A percentile compares a stretch with the other conserved stretches of the same genome.
These are phyloP conservation scores for Thamnophis elegans DNA, from an alignment of 2,797 vertebrate species.

Conservation along the genomic window DNA sequence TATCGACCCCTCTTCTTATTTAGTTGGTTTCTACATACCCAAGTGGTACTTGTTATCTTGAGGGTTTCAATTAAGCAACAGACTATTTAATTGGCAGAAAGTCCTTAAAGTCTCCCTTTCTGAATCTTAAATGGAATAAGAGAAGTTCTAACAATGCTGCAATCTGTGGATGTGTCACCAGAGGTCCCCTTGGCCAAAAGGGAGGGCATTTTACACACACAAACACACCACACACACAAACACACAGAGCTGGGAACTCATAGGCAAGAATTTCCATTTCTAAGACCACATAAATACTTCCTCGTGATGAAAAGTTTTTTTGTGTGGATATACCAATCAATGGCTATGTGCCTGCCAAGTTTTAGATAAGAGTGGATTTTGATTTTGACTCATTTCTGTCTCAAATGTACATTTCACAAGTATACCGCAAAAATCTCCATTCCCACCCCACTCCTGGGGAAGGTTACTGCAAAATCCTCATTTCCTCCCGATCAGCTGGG, in stretches of 20 bases:
- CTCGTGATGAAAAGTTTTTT: not conserved
- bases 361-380: not conserved
- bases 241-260: not conserved
- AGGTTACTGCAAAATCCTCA: no score
- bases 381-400: not conserved
- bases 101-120: slow-evolving; percentile 7
- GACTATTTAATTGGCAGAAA: slow-evolving; percentile 22
- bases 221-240: not conserved
- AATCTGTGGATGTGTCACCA: not conserved
- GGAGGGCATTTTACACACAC: not conserved
- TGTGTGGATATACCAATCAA: not conserved
- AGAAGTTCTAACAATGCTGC: not conserved
- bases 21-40: not conserved
- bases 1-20: not conserved
- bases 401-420: not conserved
- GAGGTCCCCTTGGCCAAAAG: not conserved
- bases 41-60: not conserved
- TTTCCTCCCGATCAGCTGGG: no score
- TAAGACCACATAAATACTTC: not conserved
- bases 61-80: slow-evolving; percentile 18
- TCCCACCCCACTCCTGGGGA: no score
- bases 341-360: not conserved
- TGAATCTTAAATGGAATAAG: not conserved
- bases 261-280: not conserved
- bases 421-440: no score